Base-by-base conservation (phyloP, 1,140 invertebrate genomes). In the Magallana ariakensis region DNA sequence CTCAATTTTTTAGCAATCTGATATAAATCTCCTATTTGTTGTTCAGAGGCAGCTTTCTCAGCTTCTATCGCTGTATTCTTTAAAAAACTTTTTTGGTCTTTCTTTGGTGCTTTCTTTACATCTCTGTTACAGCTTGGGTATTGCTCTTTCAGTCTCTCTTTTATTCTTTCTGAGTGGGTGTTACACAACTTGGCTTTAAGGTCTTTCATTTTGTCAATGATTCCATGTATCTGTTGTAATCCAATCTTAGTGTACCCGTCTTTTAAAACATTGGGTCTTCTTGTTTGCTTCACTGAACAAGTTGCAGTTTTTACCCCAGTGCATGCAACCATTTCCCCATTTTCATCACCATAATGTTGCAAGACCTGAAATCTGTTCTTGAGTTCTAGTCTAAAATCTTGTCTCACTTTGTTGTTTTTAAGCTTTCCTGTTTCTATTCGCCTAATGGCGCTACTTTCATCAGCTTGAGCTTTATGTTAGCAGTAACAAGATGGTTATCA, bases 11-110 rank as follows among this genome's bases (percentile, higher is more conserved):
- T n/a, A n/a, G 86, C 84, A 11, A 84, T 87, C 22, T 87, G 62
- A 84, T 84, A 87, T 9, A 87, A 7, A 26, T 83, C 62, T 16
- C 85, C 58, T 53, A 83, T 83, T 75, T 22, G 70, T 66, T 83
- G 58, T 70, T 83, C 81, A 55, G 60, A 1, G 16, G 60, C 60
- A n/a, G 60, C 11, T 62, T 62, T 13, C 60, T 16, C 60, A 62
- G 60, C 85, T 11, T 83, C 19, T 53, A 55, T 57, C 56, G 57
- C 53, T 60, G 83, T 22, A 16, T 33, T 46, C 15, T 87, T 54
- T 4, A 83, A 19, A 15, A 55, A 83, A n/a, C 55, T 83, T 60
- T 75, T 5, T n/a, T 46, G 13, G 46, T 86, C 66, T 58, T 22
- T 57, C 33, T 11, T 85, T 70, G 62, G 53, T 10, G 66, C 66